Conservation (phyloP, 2,113 vertebrate species). For the Melozone crissalis region DNA sequence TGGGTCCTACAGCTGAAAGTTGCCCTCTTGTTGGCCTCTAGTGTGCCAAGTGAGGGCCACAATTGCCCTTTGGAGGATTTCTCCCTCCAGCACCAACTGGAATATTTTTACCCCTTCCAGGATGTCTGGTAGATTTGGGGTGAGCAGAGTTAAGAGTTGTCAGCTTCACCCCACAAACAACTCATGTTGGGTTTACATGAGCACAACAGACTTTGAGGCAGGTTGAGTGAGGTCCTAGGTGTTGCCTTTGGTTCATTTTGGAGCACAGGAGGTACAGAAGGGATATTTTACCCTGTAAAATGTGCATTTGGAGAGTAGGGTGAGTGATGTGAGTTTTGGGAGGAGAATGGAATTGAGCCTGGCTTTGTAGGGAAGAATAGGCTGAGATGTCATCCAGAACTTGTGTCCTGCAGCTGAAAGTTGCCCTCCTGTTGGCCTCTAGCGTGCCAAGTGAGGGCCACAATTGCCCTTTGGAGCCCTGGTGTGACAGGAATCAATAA, state of each 20-base stretch:
- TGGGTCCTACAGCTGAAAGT: not conserved
- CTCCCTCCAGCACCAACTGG: not conserved
- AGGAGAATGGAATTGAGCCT: not conserved
- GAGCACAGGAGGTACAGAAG: not conserved
- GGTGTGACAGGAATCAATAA: slow-evolving; percentile 88
- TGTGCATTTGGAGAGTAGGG: not conserved
- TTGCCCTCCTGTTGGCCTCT: slow-evolving; percentile 72
- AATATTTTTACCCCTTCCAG: not conserved
- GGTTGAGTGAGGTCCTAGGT: not conserved
- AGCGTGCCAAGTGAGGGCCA: slow-evolving; percentile 77
- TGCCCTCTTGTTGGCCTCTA: slow-evolving; percentile 73
- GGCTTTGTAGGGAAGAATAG: not conserved
- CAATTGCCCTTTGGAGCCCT: slow-evolving; percentile 76
- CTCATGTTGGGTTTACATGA: rapidly evolving
- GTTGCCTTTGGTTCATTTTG: not conserved
- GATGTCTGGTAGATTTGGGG: not conserved
- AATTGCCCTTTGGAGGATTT: slow-evolving; percentile 74
- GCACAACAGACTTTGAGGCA: not conserved
- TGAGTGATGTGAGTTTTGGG: not conserved
- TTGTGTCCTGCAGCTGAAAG: not conserved
- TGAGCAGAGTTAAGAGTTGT: not conserved
- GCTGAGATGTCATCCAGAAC: not conserved
- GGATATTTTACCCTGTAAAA: not conserved
- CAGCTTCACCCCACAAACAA: not conserved
- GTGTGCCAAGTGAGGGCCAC: slow-evolving; percentile 76